Percentiles rank a stretch among this genome's conserved stretches.
These are phyloP conservation scores for Physella acuta DNA, from an alignment of 1,140 invertebrate species.

Conservation along the genomic window DNA sequence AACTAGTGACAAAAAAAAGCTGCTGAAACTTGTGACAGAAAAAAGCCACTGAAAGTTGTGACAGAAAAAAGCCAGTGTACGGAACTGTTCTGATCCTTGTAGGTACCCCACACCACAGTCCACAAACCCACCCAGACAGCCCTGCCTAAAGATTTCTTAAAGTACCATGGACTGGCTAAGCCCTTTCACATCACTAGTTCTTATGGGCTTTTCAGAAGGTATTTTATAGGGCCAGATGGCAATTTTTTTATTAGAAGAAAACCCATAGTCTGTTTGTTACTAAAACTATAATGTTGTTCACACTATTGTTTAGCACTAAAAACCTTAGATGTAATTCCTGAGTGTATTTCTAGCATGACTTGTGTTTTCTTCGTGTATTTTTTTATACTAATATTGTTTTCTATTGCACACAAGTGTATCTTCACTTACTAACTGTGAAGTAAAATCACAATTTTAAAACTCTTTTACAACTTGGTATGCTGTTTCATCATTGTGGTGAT, in stretches of 20 bases:
- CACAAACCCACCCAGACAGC: conserved; percentile 65
- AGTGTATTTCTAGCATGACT: too few species aligned
- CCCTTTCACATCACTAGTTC: conserved; percentile 48
- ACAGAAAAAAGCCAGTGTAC: neutral
- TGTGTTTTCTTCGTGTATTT: too few species aligned
- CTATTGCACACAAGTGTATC: too few species aligned
- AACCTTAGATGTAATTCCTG: neutral
- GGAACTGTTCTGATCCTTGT: conserved; percentile 4
- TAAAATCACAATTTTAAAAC: too few species aligned
- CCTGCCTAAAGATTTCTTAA: conserved; percentile 34
- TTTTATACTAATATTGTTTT: too few species aligned
- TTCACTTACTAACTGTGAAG: too few species aligned
- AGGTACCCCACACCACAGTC: conserved; percentile 69
- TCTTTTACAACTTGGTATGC: too few species aligned
- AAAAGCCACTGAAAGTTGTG: too few species aligned
- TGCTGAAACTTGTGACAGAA: too few species aligned
- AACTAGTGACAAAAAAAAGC: too few species aligned
- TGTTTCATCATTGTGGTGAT: too few species aligned
- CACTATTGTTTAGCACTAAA: neutral
- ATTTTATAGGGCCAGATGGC: neutral
- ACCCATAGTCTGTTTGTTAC: neutral
- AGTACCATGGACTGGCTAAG: conserved; percentile 29
- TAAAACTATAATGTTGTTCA: neutral
- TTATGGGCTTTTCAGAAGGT: conserved; percentile 58
- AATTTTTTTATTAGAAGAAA: conserved; percentile 6